These are phyloP conservation scores for Hesperia comma DNA, from an alignment of 2,888 invertebrate genomes.

Conservation along the genomic window DNA sequence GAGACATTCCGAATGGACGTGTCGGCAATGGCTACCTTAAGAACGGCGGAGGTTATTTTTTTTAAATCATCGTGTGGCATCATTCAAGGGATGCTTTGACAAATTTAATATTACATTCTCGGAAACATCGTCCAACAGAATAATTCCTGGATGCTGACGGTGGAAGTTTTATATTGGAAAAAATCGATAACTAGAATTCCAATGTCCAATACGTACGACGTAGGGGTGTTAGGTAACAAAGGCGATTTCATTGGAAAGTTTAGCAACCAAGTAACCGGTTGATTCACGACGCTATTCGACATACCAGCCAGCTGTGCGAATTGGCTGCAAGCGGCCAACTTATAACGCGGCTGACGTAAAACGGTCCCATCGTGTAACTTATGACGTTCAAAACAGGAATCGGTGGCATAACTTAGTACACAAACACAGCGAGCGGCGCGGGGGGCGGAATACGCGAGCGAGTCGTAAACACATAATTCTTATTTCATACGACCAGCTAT, in stretches of 20 bases:
- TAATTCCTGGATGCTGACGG: too few relatives aligned
- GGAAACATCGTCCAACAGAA: too few relatives aligned
- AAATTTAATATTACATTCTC: too few relatives aligned
- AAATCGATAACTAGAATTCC: background rate
- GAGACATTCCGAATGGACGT: too few relatives aligned
- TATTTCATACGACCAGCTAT: background rate
- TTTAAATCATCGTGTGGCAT: too few relatives aligned
- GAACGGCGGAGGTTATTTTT: too few relatives aligned
- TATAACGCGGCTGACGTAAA: slow-evolving; percentile 30
- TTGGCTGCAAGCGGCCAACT: slow-evolving; percentile 32
- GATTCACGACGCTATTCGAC: slow-evolving; percentile 33
- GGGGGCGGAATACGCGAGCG: background rate
- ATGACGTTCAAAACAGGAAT: slow-evolving; percentile 30
- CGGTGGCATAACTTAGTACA: slow-evolving; percentile 29
- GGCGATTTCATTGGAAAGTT: slow-evolving; percentile 25
- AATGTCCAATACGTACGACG: slow-evolving; percentile 3
- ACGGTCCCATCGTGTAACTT: slow-evolving; percentile 33
- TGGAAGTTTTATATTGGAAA: too few relatives aligned
- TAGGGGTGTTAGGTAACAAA: slow-evolving; percentile 29
- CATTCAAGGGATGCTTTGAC: too few relatives aligned
- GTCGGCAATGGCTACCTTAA: too few relatives aligned
- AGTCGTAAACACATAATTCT: background rate
- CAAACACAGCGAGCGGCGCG: background rate
- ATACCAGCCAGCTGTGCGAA: slow-evolving; percentile 33
- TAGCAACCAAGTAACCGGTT: slow-evolving; percentile 35